Evolutionary conservation across 2,888 invertebrate genomes (phyloP), one percentile per base, ranked within the genome.

Genomic region (Xestia c-nigrum): DNA sequence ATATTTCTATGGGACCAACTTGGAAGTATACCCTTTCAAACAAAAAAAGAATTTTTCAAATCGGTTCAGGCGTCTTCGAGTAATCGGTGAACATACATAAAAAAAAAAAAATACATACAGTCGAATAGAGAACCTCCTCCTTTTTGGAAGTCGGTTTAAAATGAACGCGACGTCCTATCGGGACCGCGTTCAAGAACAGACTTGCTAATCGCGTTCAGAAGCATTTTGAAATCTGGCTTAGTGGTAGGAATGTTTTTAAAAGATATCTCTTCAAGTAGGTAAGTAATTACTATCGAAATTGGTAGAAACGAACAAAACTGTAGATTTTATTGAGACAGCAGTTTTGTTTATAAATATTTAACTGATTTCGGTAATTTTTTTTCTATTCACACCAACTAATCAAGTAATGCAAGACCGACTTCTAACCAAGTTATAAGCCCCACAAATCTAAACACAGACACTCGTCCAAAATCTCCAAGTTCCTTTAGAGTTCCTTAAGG

Each of bases 401-500:
- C 7, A 43, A n/a, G 24, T 43, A n/a, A 43, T 64, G 4, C 21
- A 12, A 63, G n/a, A 64, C 64, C 14, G 14, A 64, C n/a, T 21
- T 9, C 14, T 43, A 64, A 43, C n/a, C 7, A 24, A 64, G 19
- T 46, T 38, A 38, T 7, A 68, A 77, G 24, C 21, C 21, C 24
- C 14, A 65, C 12, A 63, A 70, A 74, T 24, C 21, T 59, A 16
- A 72, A 47, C n/a, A 71, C 24, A 38, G 50, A 19, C 68, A 67
- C 24, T 74, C 40, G 50, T 68, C 57, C 24, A 55, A 47, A 52
- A 72, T 10, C 24, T 16, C 12, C 16, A 24, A 74, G 50, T 16
- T 74, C 40, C 55, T 57, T 6, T 14, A 46, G 10, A 68, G 65
- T 43, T 75, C 70, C 84, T 73, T 55, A 66, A n/a, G 66, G 73